phyloP scores from a whole-genome alignment of 1,140 invertebrate genomes.

The Rhynchophorus ferrugineus region DNA sequence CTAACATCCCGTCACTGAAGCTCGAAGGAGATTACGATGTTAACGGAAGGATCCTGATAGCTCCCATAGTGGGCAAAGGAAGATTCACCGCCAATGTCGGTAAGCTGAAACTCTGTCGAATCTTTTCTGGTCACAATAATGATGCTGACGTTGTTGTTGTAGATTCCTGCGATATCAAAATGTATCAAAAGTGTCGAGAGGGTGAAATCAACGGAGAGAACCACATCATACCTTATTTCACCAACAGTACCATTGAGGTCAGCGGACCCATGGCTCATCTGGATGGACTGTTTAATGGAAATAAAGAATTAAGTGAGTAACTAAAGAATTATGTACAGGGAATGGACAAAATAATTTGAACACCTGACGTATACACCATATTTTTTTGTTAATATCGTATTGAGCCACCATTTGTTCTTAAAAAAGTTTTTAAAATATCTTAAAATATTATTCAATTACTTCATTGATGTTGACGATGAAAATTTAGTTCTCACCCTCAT shows the following conservation, averaged over 20 bases:
- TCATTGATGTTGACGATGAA: too few species aligned
- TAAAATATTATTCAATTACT: too few species aligned
- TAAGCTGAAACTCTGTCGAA: too few species aligned
- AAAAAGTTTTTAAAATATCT: too few species aligned
- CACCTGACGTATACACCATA: too few species aligned
- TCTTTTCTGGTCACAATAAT: neutral
- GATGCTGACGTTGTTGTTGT: conserved; percentile 5
- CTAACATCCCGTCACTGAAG: conserved; percentile 5
- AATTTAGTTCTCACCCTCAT: too few species aligned
- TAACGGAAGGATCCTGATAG: conserved; percentile 23
- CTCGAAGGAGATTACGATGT: conserved; percentile 22
- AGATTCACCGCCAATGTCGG: conserved; percentile 22
- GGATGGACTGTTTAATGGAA: conserved; percentile 24
- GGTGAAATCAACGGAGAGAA: conserved; percentile 10
- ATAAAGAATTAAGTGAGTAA: conserved; percentile 23
- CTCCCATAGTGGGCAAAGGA: conserved; percentile 26
- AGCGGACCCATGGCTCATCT: conserved; percentile 21
- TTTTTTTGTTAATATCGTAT: too few species aligned
- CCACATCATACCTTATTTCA: conserved; percentile 12
- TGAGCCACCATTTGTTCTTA: too few species aligned
- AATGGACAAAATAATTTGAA: too few species aligned
- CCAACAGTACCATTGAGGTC: conserved; percentile 23
- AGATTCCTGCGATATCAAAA: conserved; percentile 5
- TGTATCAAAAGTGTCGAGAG: conserved; percentile 18
- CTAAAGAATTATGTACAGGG: neutral